These are phyloP conservation scores for Junonia oenone DNA, from an alignment of 2,888 invertebrate genomes.

Conservation along the genomic window DNA sequence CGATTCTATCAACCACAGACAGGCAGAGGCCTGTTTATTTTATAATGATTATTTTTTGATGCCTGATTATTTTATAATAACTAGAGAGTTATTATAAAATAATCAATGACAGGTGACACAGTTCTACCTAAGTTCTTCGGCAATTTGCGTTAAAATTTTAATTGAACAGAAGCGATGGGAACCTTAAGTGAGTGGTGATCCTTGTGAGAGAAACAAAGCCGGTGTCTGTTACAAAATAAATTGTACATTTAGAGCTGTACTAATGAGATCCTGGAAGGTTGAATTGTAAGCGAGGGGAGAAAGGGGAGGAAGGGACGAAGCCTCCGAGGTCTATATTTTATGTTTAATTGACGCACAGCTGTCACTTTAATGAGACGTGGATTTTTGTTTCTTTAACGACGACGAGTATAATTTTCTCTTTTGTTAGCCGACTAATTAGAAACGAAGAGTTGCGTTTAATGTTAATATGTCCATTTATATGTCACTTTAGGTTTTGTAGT, in stretches of 20 bases:
- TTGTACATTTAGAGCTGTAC: conserved; percentile 69
- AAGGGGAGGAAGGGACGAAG: conserved; percentile 32
- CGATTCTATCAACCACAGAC: too few relatives aligned
- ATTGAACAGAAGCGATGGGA: conserved; percentile 42
- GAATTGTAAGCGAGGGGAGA: conserved; percentile 39
- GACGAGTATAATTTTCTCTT: conserved; percentile 6
- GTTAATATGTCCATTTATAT: too few relatives aligned
- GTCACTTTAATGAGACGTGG: conserved; percentile 71
- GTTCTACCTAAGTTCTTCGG: conserved; percentile 15
- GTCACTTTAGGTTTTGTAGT: too few relatives aligned
- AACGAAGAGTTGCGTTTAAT: conserved; percentile 2
- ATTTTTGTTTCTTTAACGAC: conserved; percentile 54
- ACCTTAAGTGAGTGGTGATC: conserved; percentile 55
- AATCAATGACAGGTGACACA: conserved; percentile 17
- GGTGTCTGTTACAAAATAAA: conserved; percentile 73
- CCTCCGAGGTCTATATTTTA: conserved; percentile 71
- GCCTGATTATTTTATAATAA: too few relatives aligned
- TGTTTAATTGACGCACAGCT: conserved; percentile 76
- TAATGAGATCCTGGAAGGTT: conserved; percentile 65
- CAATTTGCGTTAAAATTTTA: conserved; percentile 32
- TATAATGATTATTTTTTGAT: too few relatives aligned
- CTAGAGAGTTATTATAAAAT: neutral
- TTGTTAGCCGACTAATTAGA: conserved; percentile 17
- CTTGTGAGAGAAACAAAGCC: conserved; percentile 63
- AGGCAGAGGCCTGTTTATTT: too few relatives aligned